Evolutionary conservation across 2,888 invertebrate species (phyloP), one percentile per base, ranked within the genome.

Genomic region (Eupeodes latifasciatus): DNA sequence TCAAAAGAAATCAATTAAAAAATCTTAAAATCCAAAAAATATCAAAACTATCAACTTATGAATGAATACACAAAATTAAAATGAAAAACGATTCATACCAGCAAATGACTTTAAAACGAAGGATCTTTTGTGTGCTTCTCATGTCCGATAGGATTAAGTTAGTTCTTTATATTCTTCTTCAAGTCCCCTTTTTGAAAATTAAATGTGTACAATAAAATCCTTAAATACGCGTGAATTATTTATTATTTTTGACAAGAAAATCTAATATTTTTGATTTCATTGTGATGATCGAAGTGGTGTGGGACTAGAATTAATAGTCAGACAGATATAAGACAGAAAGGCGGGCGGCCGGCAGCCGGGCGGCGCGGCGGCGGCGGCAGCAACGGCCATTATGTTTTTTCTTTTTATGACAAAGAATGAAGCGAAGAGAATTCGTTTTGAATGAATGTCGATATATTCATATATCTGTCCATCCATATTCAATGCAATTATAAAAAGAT

Each of bases 161-260:
- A 27, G 40, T 40, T 40, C 5, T 9, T 40, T 9, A 9, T 40
- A 40, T 40, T 40, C 40, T 72, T 72, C 53, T 72, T 57, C 47
- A 9, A 40, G 40, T 12, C 4, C 40, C 9, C 0, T 0, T 0
- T 34, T 19, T 1, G 4, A 55, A 19, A 71, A 55, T 19, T 44
- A 55, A 27, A 4, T 4, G 6, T 47, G 53, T 11, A 59, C 83
- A 76, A 87, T 84, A 53, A 75, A 82, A 47, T 78, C 62, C 40
- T 51, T 76, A 71, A 82, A 81, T 86, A 87, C 64, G 67, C 84
- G 87, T 88, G 84, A 88, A 84, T 88, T 88, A 88, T 88, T 88
- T 88, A 7, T 40, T 40, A 88, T 84, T 88, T 88, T 84, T 88
- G 87, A 88, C 87, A 84, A 40, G 84, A 81, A 84, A 67, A 84